Evolutionary conservation across 2,888 invertebrate genomes (phyloP).

Genomic region (Cordilura impudica): DNA sequence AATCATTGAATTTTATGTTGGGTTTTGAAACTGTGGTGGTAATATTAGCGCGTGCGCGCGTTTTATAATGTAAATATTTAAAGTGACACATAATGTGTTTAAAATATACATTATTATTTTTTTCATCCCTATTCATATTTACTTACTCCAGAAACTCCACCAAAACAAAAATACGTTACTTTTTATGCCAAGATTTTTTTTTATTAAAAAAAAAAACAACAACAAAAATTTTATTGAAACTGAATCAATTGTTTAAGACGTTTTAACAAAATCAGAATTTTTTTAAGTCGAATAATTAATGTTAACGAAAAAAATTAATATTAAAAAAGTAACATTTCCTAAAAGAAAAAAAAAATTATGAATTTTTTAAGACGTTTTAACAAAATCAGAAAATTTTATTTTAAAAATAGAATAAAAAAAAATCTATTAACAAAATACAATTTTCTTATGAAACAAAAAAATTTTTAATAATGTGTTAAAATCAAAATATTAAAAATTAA

Average conservation of each 20-base stretch:
- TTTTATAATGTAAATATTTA: constrained; percentile 62
- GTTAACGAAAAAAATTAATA: too few species aligned
- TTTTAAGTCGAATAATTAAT: too few species aligned
- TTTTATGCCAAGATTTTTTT: constrained; percentile 27
- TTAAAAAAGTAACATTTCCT: background rate
- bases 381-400: background rate
- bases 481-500: too few species aligned
- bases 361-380: background rate
- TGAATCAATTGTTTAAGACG: background rate
- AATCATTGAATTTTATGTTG: background rate
- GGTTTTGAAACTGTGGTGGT: constrained; percentile 45
- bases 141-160: constrained; percentile 8
- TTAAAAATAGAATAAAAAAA: too few species aligned
- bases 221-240: too few species aligned
- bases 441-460: background rate
- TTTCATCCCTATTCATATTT: constrained; percentile 51
- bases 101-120: constrained; percentile 19
- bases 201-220: background rate
- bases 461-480: too few species aligned
- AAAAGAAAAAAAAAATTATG: background rate
- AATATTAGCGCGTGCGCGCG: constrained; percentile 58
- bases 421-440: background rate
- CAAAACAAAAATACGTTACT: constrained; percentile 54
- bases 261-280: background rate
- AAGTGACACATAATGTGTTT: constrained; percentile 57